A percentile compares a stretch with the other conserved stretches of the same genome.
phyloP scores from a whole-genome alignment of 2,888 invertebrate species.

The Slavum lentiscoides region DNA sequence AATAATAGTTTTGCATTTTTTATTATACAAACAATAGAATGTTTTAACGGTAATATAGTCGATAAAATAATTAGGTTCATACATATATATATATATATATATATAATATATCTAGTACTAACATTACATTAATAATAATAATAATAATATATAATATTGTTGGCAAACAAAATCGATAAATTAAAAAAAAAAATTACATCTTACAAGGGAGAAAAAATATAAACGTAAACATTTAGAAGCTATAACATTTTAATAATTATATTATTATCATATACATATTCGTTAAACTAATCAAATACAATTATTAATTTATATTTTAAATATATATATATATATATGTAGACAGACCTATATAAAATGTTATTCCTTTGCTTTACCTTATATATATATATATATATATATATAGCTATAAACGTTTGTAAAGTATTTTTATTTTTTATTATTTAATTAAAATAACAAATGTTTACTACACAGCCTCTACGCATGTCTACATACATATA shows the following conservation, averaged over 20 bases:
- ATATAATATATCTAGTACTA: constrained; percentile 38
- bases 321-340: neutral
- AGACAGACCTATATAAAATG: neutral
- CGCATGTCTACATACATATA: constrained; percentile 18
- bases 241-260: constrained; percentile 43
- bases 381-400: no score
- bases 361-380: constrained; percentile 5
- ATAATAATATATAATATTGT: constrained; percentile 33
- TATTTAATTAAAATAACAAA: constrained; percentile 26
- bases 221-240: constrained; percentile 41
- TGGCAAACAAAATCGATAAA: constrained; percentile 36
- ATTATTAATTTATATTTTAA: constrained; percentile 4
- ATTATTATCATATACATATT: constrained; percentile 44
- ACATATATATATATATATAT: no score
- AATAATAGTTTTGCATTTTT: constrained; percentile 49
- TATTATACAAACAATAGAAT: constrained; percentile 49
- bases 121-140: constrained; percentile 25
- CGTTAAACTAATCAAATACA: constrained; percentile 36
- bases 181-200: constrained; percentile 35
- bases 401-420: constrained; percentile 17
- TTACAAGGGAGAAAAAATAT: neutral
- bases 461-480: constrained; percentile 11
- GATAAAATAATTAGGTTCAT: constrained; percentile 45
- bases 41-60: constrained; percentile 42
- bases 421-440: constrained; percentile 3